phyloP scores from a whole-genome alignment of 2,888 invertebrate genomes.

The Drosophila acutilabella region DNA sequence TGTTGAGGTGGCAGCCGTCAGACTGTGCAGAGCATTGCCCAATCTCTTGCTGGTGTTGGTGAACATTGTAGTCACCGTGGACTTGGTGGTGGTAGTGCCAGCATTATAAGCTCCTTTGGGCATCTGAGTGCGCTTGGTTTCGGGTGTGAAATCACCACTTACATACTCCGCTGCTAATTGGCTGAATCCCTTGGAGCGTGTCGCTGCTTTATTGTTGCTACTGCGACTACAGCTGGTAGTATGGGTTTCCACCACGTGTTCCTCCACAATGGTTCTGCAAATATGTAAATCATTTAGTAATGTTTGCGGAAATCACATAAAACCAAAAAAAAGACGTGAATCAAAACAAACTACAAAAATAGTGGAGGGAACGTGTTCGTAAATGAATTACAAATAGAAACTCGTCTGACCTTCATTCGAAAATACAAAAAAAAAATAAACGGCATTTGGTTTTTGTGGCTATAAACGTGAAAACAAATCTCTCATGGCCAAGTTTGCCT shows the following conservation, averaged over 20 bases:
- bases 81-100: conserved; percentile 16
- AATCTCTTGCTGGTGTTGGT: conserved; percentile 52
- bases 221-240: conserved; percentile 48
- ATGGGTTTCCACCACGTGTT: conserved; percentile 76
- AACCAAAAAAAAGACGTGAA: conserved; percentile 32
- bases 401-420: conserved; percentile 60
- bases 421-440: conserved; percentile 23
- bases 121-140: conserved; percentile 47
- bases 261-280: conserved; percentile 83
- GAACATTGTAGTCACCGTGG: conserved; percentile 51
- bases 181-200: conserved; percentile 50
- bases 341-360: conserved; percentile 67
- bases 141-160: conserved; percentile 86
- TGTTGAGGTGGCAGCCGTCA: conserved; percentile 73
- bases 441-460: conserved; percentile 38
- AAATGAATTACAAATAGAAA: conserved; percentile 51
- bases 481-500: conserved; percentile 43
- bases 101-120: not conserved
- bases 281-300: conserved; percentile 31
- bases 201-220: conserved; percentile 44
- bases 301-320: conserved; percentile 41
- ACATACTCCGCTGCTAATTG: conserved; percentile 87
- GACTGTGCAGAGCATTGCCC: conserved; percentile 40
- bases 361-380: conserved; percentile 23
- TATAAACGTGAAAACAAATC: conserved; percentile 51